These are phyloP conservation scores for Pavo muticus DNA, from an alignment of 2,113 vertebrate genomes.

Conservation along the genomic window DNA sequence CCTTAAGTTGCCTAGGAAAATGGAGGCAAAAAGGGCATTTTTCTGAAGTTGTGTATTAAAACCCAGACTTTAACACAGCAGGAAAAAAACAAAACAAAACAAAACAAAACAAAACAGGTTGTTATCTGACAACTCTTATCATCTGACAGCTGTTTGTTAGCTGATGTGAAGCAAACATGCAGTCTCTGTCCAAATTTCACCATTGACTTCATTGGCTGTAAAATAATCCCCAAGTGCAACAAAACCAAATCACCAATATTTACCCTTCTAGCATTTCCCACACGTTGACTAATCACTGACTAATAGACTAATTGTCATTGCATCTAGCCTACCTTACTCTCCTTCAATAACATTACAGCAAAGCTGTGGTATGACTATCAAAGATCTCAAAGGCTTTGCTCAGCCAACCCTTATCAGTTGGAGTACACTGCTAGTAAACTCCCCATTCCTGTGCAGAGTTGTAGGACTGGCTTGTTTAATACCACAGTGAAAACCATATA, in stretches of 20 bases:
- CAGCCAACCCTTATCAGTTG: neutral
- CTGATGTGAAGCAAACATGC: neutral
- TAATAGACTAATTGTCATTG: neutral
- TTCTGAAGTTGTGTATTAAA: neutral
- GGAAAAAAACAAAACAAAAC: too few relatives aligned
- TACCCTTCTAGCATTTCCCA: neutral
- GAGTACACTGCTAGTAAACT: neutral
- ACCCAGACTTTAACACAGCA: neutral
- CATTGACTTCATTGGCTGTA: neutral
- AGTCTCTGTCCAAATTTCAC: neutral
- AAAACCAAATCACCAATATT: neutral
- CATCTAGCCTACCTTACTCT: neutral
- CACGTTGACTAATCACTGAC: neutral
- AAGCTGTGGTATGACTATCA: neutral
- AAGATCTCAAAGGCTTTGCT: neutral
- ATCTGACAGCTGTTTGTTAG: neutral
- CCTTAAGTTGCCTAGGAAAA: neutral
- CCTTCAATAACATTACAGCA: neutral
- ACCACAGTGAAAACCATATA: neutral
- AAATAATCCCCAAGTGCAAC: neutral
- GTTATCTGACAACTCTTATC: slow-evolving; percentile 3
- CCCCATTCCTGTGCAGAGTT: neutral
- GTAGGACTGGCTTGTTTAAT: neutral
- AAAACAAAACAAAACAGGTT: neutral
- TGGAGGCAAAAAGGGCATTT: neutral